Evolutionary conservation across 2,888 invertebrate species (phyloP), one percentile per base, ranked within the genome.

Genomic region (Hypselothyrea guttata): DNA sequence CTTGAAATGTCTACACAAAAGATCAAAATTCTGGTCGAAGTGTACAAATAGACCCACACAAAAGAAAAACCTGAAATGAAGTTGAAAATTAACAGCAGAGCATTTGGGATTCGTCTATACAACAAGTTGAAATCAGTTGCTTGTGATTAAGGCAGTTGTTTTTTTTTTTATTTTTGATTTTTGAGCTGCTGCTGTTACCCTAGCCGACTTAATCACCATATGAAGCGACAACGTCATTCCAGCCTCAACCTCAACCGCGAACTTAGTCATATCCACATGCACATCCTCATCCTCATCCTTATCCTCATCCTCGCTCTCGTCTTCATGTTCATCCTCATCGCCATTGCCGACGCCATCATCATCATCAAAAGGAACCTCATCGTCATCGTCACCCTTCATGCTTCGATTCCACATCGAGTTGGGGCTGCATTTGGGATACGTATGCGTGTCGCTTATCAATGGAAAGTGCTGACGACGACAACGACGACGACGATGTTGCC

Each of bases 391-490:
- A 66, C 61, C 65, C 67, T 68, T 62, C 48, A 62, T 62, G 13
- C 33, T 52, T 34, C 45, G 52, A 52, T 33, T 28, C 8, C 9
- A 31, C 42, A 34, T 28, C 31, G 33, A 56, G 56, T 9, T 61
- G 56, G 49, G 51, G 42, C 48, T 46, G 47, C 18, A 54, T 42
- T 58, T 47, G 41, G 37, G 46, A 15, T 53, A 27, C 49, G 68
- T 59, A 52, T 74, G 70, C 75, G 73, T 75, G 74, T 47, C 66
- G 76, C 71, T 64, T 75, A 76, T 75, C 75, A 75, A 75, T 75
- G 76, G 63, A 68, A 76, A 76, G 58, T 76, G 75, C 75, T 75
- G 75, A 75, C 71, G 74, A 73, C 67, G 76, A 74, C 72, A n/a
- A 73, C 67, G 76, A 74, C 72, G n/a, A n/a, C n/a, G 73, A 72